Base-by-base conservation (phyloP, 2,113 vertebrate species). In the Grantiella picta region DNA sequence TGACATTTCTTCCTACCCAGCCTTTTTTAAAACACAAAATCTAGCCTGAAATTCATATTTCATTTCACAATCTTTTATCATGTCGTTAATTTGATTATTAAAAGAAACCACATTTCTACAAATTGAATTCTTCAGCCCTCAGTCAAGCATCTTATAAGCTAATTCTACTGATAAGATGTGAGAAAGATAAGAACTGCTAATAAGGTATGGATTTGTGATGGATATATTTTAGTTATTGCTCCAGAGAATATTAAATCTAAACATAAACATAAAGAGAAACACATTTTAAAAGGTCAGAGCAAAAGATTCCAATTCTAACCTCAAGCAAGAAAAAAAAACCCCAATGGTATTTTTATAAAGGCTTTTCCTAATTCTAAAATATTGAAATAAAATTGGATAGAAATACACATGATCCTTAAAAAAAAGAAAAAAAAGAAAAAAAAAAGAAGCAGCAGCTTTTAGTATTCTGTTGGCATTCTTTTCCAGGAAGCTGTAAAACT, bases 401-500 rank as follows among this genome's bases (percentile, higher is more conserved):
- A 78, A 73, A 82, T n/a, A 60, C 5, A 73, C 11, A 44, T 2
- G 22, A 33, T 60, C 24, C 36, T 73, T 65, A 15, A 10, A 36
- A 38, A 76, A 76, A 78, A 38, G 23, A 27, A 40, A 28, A 33
- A 42, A 6, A 29, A 15, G 18, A 31, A 29, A 76, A 70, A 80
- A n/a, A 11, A 23, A 3, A 60, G 22, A 12, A 50, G 20, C 44
- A 27, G 11, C 20, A 27, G 16, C 7, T 53, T 80, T 94, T 79
- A 91, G 27, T 87, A 95, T 94, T 97, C 86, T 77, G 14, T 35
- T 57, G 11, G 28, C 73, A 71, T 85, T 60, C 27, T 47, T 83
- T 68, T 71, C 89, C 70, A 91, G 49, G 81, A 86, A 94, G 57
- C 80, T 53, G n/a, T 49, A 88, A 52, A 95, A 92, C 45, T 91